Evolutionary conservation across 2,888 invertebrate genomes (phyloP).

Genomic region (Cosmorhoe ocellata): DNA sequence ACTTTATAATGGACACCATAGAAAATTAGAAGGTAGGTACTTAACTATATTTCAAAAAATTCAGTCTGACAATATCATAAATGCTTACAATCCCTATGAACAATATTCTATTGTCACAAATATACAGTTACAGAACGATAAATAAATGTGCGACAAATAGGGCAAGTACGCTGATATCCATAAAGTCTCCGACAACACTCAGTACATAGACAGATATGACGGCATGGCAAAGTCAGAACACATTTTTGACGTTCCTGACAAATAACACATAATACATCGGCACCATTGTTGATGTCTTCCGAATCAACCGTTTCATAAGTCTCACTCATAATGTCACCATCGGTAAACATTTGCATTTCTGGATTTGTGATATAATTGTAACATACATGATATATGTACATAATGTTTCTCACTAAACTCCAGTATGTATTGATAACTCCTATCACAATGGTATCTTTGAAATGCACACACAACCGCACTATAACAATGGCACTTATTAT

Average conservation of each 20-base stretch:
- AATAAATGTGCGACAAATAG: slow-evolving; percentile 80
- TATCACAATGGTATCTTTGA: slow-evolving; percentile 52
- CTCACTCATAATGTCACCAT: slow-evolving; percentile 52
- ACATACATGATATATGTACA: slow-evolving; percentile 62
- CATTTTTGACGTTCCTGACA: slow-evolving; percentile 81
- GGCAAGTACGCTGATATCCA: slow-evolving; percentile 77
- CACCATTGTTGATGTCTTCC: slow-evolving; percentile 38
- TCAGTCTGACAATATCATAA: background rate
- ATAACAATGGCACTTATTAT: slow-evolving; percentile 64
- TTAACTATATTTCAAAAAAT: background rate
- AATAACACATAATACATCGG: slow-evolving; percentile 76
- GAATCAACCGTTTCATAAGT: slow-evolving; percentile 48
- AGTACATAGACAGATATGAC: slow-evolving; percentile 80
- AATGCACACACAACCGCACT: slow-evolving; percentile 61
- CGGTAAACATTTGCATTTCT: slow-evolving; percentile 64
- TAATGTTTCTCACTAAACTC: slow-evolving; percentile 59
- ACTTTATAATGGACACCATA: too few species aligned
- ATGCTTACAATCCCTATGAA: slow-evolving; percentile 22
- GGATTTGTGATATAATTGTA: slow-evolving; percentile 69
- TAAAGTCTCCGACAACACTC: slow-evolving; percentile 76
- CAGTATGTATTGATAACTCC: slow-evolving; percentile 55
- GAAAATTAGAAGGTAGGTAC: too few species aligned
- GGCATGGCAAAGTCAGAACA: slow-evolving; percentile 80
- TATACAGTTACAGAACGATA: slow-evolving; percentile 81
- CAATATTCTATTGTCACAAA: slow-evolving; percentile 53